Evolutionary conservation across 2,797 vertebrate species (phyloP).

Genomic region (Chelon auratus): DNA sequence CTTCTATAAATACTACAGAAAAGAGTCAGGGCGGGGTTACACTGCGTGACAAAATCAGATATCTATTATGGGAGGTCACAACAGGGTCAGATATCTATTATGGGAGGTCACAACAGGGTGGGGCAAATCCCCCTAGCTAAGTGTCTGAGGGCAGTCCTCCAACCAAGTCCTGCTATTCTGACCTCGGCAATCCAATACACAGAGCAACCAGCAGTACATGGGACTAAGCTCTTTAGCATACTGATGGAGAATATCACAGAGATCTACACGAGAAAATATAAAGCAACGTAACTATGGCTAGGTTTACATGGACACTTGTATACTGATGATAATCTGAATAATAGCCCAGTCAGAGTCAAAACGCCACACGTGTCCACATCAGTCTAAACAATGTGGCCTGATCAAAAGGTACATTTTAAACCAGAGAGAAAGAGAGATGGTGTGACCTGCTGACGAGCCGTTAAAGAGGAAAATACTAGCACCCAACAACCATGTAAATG

Average conservation of each 20-base stretch:
- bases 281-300: no score
- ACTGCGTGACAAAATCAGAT: conserved; percentile 64
- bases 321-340: no score
- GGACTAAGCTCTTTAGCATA: conserved; percentile 4
- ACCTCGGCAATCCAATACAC: conserved; percentile 23
- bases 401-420: no score
- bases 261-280: background rate
- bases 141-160: conserved; percentile 26
- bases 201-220: conserved; percentile 5
- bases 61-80: conserved; percentile 55
- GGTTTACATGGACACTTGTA: no score
- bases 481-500: no score
- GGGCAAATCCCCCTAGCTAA: conserved; percentile 42
- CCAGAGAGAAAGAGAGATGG: no score
- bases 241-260: conserved; percentile 7
- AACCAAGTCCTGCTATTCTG: conserved; percentile 32
- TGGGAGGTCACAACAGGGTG: conserved; percentile 41
- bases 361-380: no score
- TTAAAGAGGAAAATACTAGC: no score
- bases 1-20: conserved; percentile 71
- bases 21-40: conserved; percentile 46
- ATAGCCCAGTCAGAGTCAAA: no score
- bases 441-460: no score
- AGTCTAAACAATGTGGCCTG: no score
- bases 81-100: conserved; percentile 59